Conservation (phyloP, 2,113 vertebrate species). For the Dolichotis patagonum region DNA sequence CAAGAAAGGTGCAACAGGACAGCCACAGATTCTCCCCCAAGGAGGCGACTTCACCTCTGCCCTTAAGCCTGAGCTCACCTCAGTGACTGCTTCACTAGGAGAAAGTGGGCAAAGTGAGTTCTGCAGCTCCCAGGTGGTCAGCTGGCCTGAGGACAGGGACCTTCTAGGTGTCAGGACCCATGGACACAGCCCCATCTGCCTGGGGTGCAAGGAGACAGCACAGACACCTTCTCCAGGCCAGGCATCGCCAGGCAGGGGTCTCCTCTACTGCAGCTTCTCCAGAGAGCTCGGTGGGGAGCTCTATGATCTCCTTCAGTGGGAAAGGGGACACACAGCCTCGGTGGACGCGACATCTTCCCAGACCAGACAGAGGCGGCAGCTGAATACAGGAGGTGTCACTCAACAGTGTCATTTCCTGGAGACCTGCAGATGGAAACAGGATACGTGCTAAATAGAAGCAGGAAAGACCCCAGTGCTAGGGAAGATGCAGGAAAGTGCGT, state of each 20-base stretch:
- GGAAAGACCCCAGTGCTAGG: background rate
- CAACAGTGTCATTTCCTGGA: background rate
- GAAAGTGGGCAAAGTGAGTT: background rate
- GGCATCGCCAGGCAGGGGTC: background rate
- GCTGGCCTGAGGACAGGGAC: background rate
- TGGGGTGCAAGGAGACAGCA: background rate
- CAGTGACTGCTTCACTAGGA: background rate
- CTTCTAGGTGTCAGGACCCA: too few species aligned
- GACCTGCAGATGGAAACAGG: rapidly evolving
- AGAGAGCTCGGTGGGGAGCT: background rate
- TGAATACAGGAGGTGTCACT: background rate
- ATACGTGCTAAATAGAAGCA: background rate
- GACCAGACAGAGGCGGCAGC: background rate
- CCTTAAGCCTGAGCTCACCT: background rate
- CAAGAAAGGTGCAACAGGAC: background rate
- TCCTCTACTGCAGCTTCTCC: background rate
- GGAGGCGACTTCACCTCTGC: background rate
- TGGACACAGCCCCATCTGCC: background rate
- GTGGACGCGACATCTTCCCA: rapidly evolving
- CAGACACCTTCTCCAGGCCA: rapidly evolving
- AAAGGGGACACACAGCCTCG: too few species aligned
- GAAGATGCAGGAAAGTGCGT: background rate
- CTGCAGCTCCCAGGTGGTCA: background rate
- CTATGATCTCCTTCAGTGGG: background rate
- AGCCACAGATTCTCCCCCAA: rapidly evolving